Base-by-base conservation (phyloP, 1,140 invertebrate genomes). In the Stenopsyche tienmushanensis region DNA sequence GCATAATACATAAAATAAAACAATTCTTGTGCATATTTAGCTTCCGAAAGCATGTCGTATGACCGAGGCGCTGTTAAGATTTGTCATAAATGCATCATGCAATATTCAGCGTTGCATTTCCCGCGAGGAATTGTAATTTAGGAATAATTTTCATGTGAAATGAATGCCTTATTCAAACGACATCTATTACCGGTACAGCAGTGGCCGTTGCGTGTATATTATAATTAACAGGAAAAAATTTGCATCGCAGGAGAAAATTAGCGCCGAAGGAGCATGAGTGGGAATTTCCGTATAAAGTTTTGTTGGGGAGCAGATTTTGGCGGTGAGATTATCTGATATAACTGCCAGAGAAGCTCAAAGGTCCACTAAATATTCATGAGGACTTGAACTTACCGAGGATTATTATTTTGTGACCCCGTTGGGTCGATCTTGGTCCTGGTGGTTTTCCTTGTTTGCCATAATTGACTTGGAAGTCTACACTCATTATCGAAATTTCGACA, bases 311-410 rank as follows among this genome's bases (percentile, higher is more conserved):
- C 54, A 57, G 54, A 42, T 42, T 57, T 57, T 21, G 15, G 54
- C 39, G 54, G 54, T 42, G 54, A 39, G 54, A 57, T 39, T 41
- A 57, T 57, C 54, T 34, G 34, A 57, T 57, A 57, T 34, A 57
- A 57, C 34, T 57, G 54, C 34, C 54, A 42, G 54, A 7, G n/a
- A 57, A 57, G 54, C 54, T 57, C 54, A 57, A 42, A 42, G 54
- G 39, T 23, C 39, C 54, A 42, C 54, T 57, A 57, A 57, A 57
- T 57, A 57, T 57, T 57, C 39, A 57, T 42, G 34, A 57, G 34
- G 34, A 42, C 20, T 42, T 23, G 20, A 42, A 39, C 26, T 57
- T 42, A 24, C 10, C 29, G 13, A 3, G 54, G 39, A 57, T 57
- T 57, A 57, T 57, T 55, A 55, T 55, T 55, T 55, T 24, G 52